phyloP scores from a whole-genome alignment of 2,888 invertebrate genomes.

The Tridacna gigas region DNA sequence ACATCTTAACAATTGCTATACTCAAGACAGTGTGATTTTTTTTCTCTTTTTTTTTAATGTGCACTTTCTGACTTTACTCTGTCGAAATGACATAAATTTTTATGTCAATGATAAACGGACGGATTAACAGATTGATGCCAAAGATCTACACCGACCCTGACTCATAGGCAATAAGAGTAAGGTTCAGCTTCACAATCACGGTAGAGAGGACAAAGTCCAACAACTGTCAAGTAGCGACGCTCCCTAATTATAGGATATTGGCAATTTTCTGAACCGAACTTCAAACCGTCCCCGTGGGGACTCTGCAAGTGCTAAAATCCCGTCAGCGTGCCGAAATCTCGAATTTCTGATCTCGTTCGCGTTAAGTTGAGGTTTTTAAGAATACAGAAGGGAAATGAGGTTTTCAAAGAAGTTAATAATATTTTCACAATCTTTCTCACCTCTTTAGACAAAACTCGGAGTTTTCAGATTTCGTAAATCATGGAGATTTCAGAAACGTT shows the following conservation, averaged over 20 bases:
- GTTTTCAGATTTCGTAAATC: background rate
- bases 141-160: too few relatives aligned
- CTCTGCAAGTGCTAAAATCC: background rate
- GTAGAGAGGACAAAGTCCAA: too few relatives aligned
- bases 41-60: too few relatives aligned
- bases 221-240: background rate
- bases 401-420: conserved; percentile 11
- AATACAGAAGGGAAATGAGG: conserved; percentile 13
- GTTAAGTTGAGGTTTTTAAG: conserved; percentile 9
- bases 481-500: background rate
- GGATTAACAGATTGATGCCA: too few relatives aligned
- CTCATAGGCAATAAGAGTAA: too few relatives aligned
- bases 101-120: too few relatives aligned
- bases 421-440: background rate
- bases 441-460: background rate
- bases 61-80: too few relatives aligned
- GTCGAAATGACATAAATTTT: too few relatives aligned
- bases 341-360: background rate
- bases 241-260: conserved; percentile 3
- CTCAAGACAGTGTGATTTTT: too few relatives aligned
- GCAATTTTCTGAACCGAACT: background rate
- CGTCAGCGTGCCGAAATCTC: conserved; percentile 2
- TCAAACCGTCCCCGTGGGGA: background rate
- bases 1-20: too few relatives aligned
- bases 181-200: too few relatives aligned